Percentiles rank a stretch among this genome's conserved stretches.
Evolutionary conservation across 2,797 vertebrate species (phyloP).

Genomic region (Yasuhikotakia modesta): DNA sequence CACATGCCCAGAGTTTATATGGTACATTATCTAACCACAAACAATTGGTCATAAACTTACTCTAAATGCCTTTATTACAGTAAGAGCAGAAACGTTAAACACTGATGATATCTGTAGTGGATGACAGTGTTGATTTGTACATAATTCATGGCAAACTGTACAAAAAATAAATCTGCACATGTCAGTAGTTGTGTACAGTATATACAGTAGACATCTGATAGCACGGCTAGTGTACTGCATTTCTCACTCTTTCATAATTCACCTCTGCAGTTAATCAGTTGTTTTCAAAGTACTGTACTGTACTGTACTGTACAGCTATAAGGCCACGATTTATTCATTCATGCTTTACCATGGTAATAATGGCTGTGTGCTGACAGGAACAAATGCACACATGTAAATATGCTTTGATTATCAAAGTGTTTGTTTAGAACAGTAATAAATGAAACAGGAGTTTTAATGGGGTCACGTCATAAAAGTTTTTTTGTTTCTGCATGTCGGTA

Average conservation of each 20-base stretch:
- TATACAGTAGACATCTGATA: background rate
- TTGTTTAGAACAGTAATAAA: background rate
- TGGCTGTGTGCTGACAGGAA: no score
- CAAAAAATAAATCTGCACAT: background rate
- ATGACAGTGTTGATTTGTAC: background rate
- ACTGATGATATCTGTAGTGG: background rate
- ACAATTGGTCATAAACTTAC: background rate
- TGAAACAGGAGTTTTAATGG: background rate
- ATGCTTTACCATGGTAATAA: background rate
- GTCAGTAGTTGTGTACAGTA: background rate
- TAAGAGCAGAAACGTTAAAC: background rate
- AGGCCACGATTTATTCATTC: no score
- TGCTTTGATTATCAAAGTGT: background rate
- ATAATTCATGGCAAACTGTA: background rate
- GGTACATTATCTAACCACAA: background rate
- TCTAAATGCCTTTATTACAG: slow-evolving; percentile 17
- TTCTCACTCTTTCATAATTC: background rate
- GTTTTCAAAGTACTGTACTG: no score
- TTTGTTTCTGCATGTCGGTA: slow-evolving; percentile 2
- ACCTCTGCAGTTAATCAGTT: background rate
- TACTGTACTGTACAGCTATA: no score
- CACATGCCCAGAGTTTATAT: background rate
- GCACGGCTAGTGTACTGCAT: background rate
- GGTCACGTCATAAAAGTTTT: background rate
- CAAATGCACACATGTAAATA: background rate